Evolutionary conservation across 2,797 vertebrate genomes (phyloP), one percentile per base, ranked within the genome.

Genomic region (Basileuterus tristriatus): DNA sequence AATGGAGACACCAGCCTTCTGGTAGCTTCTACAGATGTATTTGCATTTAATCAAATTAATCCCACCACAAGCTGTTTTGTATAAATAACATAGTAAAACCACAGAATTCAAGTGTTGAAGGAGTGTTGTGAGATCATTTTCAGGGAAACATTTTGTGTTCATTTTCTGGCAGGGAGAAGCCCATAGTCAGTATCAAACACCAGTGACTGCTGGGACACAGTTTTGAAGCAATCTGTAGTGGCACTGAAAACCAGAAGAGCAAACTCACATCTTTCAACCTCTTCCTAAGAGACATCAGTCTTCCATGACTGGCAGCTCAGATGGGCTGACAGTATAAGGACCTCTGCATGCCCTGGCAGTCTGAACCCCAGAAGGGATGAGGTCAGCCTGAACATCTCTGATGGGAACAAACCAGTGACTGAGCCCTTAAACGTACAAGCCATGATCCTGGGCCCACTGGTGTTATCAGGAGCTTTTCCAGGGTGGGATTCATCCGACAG

Each of bases 401-500:
- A 52, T 43, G 15, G 36, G 37, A 69, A n/a, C 32, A 47, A 82
- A 90, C 10, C 10, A 29, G 36, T 37, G 67, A 47, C 36, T n/a
- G 50, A 74, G 11, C 34, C 59, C n/a, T 69, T 24, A 63, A 13
- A 68, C 4, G 16, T 20, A 58, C 29, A 16, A 41, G 32, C 16
- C 62, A 15, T 7, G 24, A 52, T n/a, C 44, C 72, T 3, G 0
- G 65, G n/a, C 43, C 18, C 41, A 22, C 0, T 3, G 24, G 11
- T 1, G 0, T 46, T 36, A 74, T 1, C 52, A 59, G 64, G 29
- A 59, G 15, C 53, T 70, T 80, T 60, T n/a, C 63, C 59, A 70
- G 47, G 0, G 0, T 15, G 30, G 50, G 75, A 77, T 55, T 78
- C 46, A 46, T 29, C 58, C 0, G 0, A 47, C 5, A 71, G 49